Conservation (phyloP, 2,797 vertebrate genomes). For the Picus viridis region DNA sequence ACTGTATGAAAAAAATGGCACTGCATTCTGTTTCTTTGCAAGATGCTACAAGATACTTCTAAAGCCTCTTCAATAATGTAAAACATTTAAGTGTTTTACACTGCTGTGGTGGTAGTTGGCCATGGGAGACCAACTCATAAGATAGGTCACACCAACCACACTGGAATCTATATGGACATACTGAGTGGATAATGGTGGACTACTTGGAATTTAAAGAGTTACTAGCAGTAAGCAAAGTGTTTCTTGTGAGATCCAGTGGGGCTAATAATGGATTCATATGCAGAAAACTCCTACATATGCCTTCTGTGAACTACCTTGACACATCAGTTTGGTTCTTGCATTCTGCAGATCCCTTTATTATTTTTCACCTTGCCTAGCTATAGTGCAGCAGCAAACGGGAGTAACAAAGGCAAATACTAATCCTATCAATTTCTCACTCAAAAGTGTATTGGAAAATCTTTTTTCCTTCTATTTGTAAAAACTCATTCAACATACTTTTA, state of each 20-base stretch:
- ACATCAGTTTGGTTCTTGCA: neutral
- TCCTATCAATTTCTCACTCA: neutral
- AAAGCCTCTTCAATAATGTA: neutral
- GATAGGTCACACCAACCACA: neutral
- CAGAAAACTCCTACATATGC: neutral
- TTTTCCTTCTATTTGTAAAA: neutral
- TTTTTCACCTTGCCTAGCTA: neutral
- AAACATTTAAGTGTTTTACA: neutral
- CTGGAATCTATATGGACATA: fast-evolving
- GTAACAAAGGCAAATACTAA: neutral
- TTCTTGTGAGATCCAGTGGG: neutral
- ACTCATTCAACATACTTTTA: neutral
- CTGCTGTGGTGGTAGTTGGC: neutral
- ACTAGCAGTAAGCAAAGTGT: neutral
- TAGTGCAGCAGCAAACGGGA: neutral
- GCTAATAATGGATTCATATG: neutral
- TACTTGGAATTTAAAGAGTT: neutral
- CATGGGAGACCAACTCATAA: neutral
- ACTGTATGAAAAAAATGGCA: neutral
- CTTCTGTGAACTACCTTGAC: neutral
- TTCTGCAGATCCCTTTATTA: neutral
- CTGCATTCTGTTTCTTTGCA: constrained; percentile 9
- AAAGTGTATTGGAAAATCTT: neutral
- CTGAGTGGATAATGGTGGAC: neutral
- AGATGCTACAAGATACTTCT: constrained; percentile 25